Evolutionary conservation across 2,888 invertebrate species (phyloP), one percentile per base, ranked within the genome.

Genomic region (Notocelia uddmanniana): DNA sequence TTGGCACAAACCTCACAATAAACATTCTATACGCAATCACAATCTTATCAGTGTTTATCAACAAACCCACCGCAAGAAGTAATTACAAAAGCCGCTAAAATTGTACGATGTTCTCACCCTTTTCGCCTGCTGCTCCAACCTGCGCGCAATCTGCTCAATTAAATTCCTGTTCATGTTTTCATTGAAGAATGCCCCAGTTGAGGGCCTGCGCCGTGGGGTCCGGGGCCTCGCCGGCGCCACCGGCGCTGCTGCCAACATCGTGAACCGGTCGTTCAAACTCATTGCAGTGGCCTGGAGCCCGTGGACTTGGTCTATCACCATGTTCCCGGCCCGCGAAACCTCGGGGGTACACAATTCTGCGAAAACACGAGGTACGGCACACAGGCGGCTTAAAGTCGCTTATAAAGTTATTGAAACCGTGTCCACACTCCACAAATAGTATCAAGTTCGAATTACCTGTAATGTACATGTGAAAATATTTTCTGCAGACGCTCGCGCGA

Each of bases 201-300:
- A 80, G 63, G 76, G 45, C 74, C 69, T 41, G 72, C 76, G 50
- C 72, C 72, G 60, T 31, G 69, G 69, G 41, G 74, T 73, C 23
- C 77, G 77, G 26, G 74, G 74, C 34, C 78, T 76, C 6, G 77
- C 75, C 77, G 79, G 75, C 79, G 82, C 74, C 75, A 79, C 74
- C 1, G 85, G 83, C 18, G 78, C 77, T 11, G 76, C 74, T 2
- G 87, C 79, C 67, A 91, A 74, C 73, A 89, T 74, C 10, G 89
- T 86, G 69, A 92, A 92, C 60, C 92, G 81, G 3, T 91, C 86
- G 74, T 89, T 83, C 64, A 91, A 79, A 63, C 83, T 88, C 71
- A 92, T 73, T 48, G 77, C 78, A 13, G 95, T 95, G 15, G 94
- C 87, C 67, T 91, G 91, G 41, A 94, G 87, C 73, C 91, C 91